Conservation (phyloP, 2,113 vertebrate species). For the Polypterus bichir region DNA sequence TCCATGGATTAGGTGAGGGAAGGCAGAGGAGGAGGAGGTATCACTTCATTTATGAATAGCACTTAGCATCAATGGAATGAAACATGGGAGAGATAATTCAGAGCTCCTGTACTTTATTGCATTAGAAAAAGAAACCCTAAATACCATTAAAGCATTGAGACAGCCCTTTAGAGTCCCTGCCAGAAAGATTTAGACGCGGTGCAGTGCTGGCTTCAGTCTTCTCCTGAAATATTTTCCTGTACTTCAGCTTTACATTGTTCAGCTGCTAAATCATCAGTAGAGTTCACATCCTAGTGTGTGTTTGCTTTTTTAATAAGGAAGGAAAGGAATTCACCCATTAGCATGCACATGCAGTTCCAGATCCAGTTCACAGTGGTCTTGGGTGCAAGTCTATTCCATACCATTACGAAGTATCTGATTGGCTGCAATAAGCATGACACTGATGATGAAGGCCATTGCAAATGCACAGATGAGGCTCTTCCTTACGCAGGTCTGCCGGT, state of each 20-base stretch:
- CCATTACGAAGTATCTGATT: slow-evolving; percentile 98
- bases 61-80: no score
- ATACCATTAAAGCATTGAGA: slow-evolving; percentile 70
- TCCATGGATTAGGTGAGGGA: no score
- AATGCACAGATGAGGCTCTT: slow-evolving; percentile 98
- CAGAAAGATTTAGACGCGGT: slow-evolving; percentile 55
- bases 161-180: slow-evolving; percentile 97
- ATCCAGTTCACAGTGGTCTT: slow-evolving; percentile 51
- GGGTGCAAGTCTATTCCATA: slow-evolving; percentile 74
- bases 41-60: no score
- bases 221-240: slow-evolving; percentile 15
- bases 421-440: slow-evolving; percentile 96
- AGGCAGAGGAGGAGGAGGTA: no score
- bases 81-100: slow-evolving; percentile 22
- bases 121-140: slow-evolving; percentile 63
- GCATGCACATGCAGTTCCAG: slow-evolving; percentile 74
- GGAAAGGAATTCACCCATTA: slow-evolving; percentile 52
- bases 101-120: slow-evolving; percentile 80
- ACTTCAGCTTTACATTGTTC: slow-evolving; percentile 10
- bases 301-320: slow-evolving; percentile 34
- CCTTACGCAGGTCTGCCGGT: slow-evolving; percentile 93
- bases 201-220: slow-evolving; percentile 57
- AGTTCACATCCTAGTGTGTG: slow-evolving; percentile 15
- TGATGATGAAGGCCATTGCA: slow-evolving; percentile 99
- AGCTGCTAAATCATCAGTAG: no score